Evolutionary conservation across 2,113 vertebrate genomes (phyloP).

Genomic region (Meleagris gallopavo): DNA sequence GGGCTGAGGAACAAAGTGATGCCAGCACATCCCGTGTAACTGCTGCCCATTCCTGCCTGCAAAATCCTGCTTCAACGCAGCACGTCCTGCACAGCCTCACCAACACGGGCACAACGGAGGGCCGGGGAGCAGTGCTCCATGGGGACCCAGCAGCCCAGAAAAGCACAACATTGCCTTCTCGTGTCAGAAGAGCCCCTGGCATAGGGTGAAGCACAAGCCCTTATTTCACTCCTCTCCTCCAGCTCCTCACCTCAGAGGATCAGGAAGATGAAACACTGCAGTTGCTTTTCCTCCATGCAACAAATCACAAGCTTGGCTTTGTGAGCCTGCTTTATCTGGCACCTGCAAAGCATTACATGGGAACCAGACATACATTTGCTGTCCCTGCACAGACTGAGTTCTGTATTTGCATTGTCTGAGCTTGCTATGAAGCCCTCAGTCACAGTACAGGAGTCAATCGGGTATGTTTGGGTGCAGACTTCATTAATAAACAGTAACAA

Average conservation of each 20-base stretch:
- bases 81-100: background rate
- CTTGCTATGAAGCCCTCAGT: fast-evolving
- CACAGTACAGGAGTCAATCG: background rate
- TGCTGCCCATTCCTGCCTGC: background rate
- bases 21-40: background rate
- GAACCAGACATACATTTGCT: fast-evolving
- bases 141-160: background rate
- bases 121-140: background rate
- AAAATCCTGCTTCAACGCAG: fast-evolving
- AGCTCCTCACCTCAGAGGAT: background rate
- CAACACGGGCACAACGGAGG: no score
- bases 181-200: fast-evolving
- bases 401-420: fast-evolving
- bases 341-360: fast-evolving
- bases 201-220: fast-evolving
- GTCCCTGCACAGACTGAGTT: fast-evolving
- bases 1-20: conserved; percentile 38
- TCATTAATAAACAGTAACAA: background rate
- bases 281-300: fast-evolving
- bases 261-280: background rate
- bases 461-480: background rate
- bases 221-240: background rate
- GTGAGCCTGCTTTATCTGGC: fast-evolving
- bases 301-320: background rate
- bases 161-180: fast-evolving